Base-by-base conservation (phyloP, 2,113 vertebrate genomes). In the Megatriorchis doriae region DNA sequence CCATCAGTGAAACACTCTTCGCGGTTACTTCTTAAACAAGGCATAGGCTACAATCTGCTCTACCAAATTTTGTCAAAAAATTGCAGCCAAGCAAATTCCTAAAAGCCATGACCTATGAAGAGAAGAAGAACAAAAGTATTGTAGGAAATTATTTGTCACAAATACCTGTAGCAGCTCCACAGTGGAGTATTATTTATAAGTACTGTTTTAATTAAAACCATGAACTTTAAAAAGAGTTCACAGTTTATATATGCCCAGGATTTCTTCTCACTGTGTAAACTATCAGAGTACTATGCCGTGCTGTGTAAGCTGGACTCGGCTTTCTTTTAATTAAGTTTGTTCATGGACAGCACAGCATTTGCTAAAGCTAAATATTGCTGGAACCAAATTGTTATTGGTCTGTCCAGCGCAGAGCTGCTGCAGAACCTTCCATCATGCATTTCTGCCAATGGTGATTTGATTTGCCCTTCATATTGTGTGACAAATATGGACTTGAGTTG, bases 301-400 rank as follows among this genome's bases (percentile, higher is more conserved):
- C 91, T 96, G 61, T 56, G 72, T 81, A 91, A 92, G 91, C 83
- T 68, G 83, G 52, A 93, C 83, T 96, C 77, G 72, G 40, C 68
- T 92, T 92, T 92, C 92, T 94, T 88, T 97, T 96, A 97, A 97
- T 97, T 96, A 91, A 90, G 80, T 93, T 93, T 96, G 74, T 45
- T 80, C 90, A 93, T 20, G 61, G 91, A 95, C 88, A 90, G 65
- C 77, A 88, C 50, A 86, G 91, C 77, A 77, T 93, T 94, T 96
- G 83, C 87, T 88, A 93, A 96, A 95, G 63, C 65, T 88, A 97
- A 96, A 93, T 90, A 96, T 86, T 66, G 48, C 73, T 55, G 43
- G 95, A 93, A 88, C 58, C 1, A 1, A 93, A 83, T 62, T 94
- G 34, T 86, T 89, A 91, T 83, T 86, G 84, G 81, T 63, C 72